Percentiles rank a stretch among this genome's conserved stretches.
Conservation (phyloP, 2,888 invertebrate genomes). For the Aproaerema taeniolella region DNA sequence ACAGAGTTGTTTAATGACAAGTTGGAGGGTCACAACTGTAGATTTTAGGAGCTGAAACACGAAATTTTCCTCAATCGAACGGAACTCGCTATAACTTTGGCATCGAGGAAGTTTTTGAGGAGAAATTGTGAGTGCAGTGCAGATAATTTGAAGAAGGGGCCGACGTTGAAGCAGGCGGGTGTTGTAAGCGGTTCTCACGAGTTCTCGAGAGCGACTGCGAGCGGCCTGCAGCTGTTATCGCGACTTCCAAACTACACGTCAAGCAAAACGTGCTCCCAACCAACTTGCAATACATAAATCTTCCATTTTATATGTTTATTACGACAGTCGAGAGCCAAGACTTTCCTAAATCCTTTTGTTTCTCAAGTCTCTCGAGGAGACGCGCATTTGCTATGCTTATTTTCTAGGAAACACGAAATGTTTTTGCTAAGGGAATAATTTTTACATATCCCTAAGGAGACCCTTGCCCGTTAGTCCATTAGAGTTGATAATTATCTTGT, state of each 20-base stretch:
- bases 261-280: slow-evolving; percentile 16
- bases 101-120: slow-evolving; percentile 1
- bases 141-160: slow-evolving; percentile 23
- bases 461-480: background rate
- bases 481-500: slow-evolving; percentile 2
- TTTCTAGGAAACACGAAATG: background rate
- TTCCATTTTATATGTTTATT: background rate
- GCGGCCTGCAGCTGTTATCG: slow-evolving; percentile 17
- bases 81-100: background rate
- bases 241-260: slow-evolving; percentile 18
- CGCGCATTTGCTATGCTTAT: background rate
- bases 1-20: too few relatives aligned
- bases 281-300: slow-evolving; percentile 1
- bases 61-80: background rate
- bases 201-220: slow-evolving; percentile 22
- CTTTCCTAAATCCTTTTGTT: slow-evolving; percentile 1
- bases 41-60: too few relatives aligned
- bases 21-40: too few relatives aligned
- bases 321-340: background rate
- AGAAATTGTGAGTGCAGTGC: slow-evolving; percentile 17
- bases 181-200: slow-evolving; percentile 17
- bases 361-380: background rate
- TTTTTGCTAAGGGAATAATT: background rate
- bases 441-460: background rate
- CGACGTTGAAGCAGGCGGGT: slow-evolving; percentile 24